Evolutionary conservation across 2,113 vertebrate genomes (phyloP).

Genomic region (Pogonocichla stellata): DNA sequence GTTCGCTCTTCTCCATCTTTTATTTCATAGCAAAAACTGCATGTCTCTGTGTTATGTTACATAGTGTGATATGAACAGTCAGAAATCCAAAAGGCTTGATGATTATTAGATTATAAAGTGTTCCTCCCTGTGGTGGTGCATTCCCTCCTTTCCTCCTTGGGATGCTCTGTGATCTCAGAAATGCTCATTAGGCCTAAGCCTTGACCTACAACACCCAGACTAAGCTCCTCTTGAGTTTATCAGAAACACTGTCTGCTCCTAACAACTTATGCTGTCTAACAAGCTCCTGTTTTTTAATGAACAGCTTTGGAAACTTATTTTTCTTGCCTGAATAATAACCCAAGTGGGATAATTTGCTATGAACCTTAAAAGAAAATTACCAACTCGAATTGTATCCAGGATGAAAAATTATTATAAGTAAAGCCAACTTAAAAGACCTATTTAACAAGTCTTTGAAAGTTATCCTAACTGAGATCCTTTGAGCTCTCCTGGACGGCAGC

Average conservation of each 20-base stretch:
- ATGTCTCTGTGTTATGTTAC: not conserved
- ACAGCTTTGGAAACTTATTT: not conserved
- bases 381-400: accelerated
- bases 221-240: not conserved
- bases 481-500: accelerated
- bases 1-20: not conserved
- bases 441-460: not conserved
- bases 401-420: not conserved
- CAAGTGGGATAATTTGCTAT: not conserved
- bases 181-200: not conserved
- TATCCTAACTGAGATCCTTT: not conserved
- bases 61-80: not conserved
- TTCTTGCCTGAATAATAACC: not conserved
- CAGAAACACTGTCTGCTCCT: not conserved
- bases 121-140: not conserved
- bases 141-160: not conserved
- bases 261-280: not conserved
- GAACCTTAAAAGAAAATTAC: not conserved
- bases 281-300: not conserved
- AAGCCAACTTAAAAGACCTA: not conserved
- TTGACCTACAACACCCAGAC: not conserved
- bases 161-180: not conserved
- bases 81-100: not conserved
- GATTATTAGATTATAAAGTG: not conserved
- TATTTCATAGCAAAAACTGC: not conserved